These are phyloP conservation scores for Nannoperca obscura DNA, from an alignment of 2,797 vertebrate genomes.

Conservation along the genomic window DNA sequence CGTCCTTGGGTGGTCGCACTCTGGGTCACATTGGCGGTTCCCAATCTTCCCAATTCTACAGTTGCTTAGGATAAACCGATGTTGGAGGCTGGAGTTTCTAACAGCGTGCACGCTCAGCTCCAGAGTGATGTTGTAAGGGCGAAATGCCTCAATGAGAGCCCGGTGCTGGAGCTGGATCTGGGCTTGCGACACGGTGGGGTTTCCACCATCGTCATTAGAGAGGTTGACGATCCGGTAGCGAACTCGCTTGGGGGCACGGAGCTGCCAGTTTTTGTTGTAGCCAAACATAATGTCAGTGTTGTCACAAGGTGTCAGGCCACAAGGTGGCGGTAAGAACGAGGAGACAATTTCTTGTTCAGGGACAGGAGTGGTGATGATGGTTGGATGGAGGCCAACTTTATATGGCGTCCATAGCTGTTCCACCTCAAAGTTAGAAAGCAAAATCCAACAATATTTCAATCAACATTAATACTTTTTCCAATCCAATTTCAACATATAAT, in stretches of 20 bases:
- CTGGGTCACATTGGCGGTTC: conserved; percentile 94
- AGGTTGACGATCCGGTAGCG: conserved; percentile 95
- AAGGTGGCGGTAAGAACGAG: conserved; percentile 87
- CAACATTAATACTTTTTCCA: neutral
- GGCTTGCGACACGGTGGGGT: conserved; percentile 86
- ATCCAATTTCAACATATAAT: neutral
- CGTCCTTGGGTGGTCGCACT: conserved; percentile 94
- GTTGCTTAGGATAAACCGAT: conserved; percentile 91
- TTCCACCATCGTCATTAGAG: conserved; percentile 83
- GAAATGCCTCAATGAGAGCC: conserved; percentile 88
- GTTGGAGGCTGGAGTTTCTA: conserved; percentile 89
- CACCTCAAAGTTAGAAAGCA: conserved; percentile 55
- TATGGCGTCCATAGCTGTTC: conserved; percentile 87
- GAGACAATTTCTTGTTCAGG: conserved; percentile 83
- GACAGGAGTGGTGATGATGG: conserved; percentile 79
- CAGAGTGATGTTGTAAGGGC: conserved; percentile 92
- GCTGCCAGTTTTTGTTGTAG: conserved; percentile 91
- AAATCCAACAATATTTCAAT: neutral
- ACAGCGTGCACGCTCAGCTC: conserved; percentile 87
- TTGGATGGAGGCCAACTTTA: conserved; percentile 85
- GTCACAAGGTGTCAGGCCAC: conserved; percentile 92
- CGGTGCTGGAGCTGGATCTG: conserved; percentile 91
- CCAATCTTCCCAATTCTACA: conserved; percentile 95
- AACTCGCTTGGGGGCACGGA: conserved; percentile 87
- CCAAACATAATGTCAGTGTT: conserved; percentile 90